These are phyloP conservation scores for Erebia epiphron DNA, from an alignment of 2,888 invertebrate genomes.

Conservation along the genomic window DNA sequence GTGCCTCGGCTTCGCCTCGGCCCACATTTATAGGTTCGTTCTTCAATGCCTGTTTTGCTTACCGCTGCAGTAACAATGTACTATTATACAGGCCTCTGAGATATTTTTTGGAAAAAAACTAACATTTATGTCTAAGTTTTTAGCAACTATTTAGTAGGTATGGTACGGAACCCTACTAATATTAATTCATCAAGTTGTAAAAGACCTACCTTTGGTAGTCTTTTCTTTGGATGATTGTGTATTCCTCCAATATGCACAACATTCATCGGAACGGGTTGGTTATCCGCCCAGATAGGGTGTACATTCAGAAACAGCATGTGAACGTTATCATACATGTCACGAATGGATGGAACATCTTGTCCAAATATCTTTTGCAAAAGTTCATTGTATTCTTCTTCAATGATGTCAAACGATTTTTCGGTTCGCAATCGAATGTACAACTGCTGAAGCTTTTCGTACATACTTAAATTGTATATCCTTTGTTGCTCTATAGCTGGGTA, in stretches of 20 bases:
- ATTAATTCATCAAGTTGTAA: too few relatives aligned
- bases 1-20: too few relatives aligned
- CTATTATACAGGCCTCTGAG: too few relatives aligned
- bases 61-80: too few relatives aligned
- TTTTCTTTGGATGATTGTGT: conserved; percentile 57
- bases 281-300: conserved; percentile 59
- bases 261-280: conserved; percentile 64
- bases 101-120: too few relatives aligned
- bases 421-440: conserved; percentile 36
- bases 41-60: too few relatives aligned
- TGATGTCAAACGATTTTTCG: neutral
- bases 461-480: conserved; percentile 45
- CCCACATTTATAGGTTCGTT: too few relatives aligned
- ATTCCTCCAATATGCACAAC: conserved; percentile 66
- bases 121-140: too few relatives aligned
- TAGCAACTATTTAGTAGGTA: too few relatives aligned
- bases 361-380: conserved; percentile 48
- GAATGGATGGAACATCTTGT: conserved; percentile 42
- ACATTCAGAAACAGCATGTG: conserved; percentile 67
- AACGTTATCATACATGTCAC: conserved; percentile 50
- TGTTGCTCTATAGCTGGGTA: conserved; percentile 45
- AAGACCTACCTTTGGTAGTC: conserved; percentile 51
- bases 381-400: conserved; percentile 35
- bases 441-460: conserved; percentile 48
- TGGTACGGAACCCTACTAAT: too few relatives aligned